Conservation (phyloP, 2,113 vertebrate genomes). For the Tupaia tana region DNA sequence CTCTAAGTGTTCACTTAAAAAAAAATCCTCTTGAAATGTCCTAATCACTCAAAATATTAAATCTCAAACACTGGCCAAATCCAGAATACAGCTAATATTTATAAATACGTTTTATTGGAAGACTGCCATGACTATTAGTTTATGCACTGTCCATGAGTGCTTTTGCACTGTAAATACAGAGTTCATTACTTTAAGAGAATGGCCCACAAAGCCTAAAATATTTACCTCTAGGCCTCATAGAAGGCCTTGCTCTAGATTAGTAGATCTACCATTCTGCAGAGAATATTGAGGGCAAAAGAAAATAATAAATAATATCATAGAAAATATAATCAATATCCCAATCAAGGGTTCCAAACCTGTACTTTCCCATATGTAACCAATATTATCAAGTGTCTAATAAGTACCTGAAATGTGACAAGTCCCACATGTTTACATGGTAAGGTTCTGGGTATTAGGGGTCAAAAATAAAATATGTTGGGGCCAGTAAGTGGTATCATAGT, state of each 20-base stretch:
- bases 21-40: not conserved
- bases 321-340: conserved; percentile 24
- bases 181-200: not conserved
- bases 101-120: not conserved
- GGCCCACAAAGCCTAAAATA: not conserved
- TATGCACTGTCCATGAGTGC: not conserved
- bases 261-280: not conserved
- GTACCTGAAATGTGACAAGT: not conserved
- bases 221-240: too few relatives aligned
- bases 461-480: conserved; percentile 20
- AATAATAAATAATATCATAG: not conserved
- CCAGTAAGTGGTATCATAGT: too few relatives aligned
- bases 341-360: not conserved
- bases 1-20: too few relatives aligned
- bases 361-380: not conserved
- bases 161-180: not conserved
- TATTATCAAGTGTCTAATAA: not conserved
- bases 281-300: conserved; percentile 37
- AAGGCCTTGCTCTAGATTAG: not conserved
- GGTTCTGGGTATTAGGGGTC: not conserved
- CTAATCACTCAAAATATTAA: not conserved
- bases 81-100: not conserved
- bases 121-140: not conserved
- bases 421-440: not conserved
- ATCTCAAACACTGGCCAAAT: not conserved